phyloP scores from a whole-genome alignment of 2,113 vertebrate species.

The Acrocephalus kingi region DNA sequence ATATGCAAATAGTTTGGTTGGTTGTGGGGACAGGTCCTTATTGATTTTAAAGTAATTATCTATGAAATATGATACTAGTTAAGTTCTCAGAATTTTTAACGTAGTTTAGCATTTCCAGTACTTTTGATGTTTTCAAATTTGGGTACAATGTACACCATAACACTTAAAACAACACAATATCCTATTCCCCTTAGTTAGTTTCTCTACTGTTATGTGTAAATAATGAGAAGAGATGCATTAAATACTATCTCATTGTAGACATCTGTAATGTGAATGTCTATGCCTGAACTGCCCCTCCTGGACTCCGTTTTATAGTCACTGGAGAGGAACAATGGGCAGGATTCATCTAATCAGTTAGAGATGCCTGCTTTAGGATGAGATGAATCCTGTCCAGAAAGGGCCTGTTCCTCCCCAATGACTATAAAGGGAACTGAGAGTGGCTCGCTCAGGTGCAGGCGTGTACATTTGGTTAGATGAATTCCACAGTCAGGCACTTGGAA shows the following conservation, averaged over 20 bases:
- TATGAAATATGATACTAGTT: neutral
- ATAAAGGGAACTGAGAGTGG: neutral
- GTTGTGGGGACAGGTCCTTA: neutral
- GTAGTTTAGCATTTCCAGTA: neutral
- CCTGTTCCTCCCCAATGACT: neutral
- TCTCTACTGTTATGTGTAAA: constrained; percentile 38
- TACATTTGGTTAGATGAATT: neutral
- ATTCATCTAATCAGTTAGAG: neutral
- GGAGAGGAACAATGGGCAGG: neutral
- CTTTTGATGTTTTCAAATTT: neutral
- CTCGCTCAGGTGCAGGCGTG: constrained; percentile 3
- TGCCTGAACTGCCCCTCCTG: constrained; percentile 18
- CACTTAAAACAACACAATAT: neutral
- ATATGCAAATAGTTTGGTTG: neutral
- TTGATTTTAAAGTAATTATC: neutral
- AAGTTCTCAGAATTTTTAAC: neutral
- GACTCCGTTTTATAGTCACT: neutral
- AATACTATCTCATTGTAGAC: neutral
- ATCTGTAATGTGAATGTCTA: neutral
- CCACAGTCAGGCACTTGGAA: neutral
- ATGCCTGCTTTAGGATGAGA: constrained; percentile 11
- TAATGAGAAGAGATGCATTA: constrained; percentile 41
- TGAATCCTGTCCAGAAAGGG: constrained; percentile 27
- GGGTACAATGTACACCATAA: neutral
- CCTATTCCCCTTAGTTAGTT: neutral